Evolutionary conservation across 92 coral and sea anemone genomes (phyloP), one percentile per base, ranked within the genome.

Genomic region (Paramuricea clavata): DNA sequence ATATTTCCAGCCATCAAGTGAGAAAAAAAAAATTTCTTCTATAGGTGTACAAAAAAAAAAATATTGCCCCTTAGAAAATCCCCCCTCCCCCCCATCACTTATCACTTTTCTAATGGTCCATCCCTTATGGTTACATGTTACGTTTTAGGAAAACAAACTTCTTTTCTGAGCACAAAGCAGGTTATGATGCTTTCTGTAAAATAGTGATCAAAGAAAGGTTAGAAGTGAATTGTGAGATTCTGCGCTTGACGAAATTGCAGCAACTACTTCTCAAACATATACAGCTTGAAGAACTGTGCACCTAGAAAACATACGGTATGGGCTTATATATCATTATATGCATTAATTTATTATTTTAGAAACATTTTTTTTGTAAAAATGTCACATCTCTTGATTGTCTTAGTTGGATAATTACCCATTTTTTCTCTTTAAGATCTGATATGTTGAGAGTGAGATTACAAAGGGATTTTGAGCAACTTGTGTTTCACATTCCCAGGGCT

Each of bases 211-310:
- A 44, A 74, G 41, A 74, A 62, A 44, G 81, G 26, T 6, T 74
- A 49, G 57, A 74, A 49, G 33, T 44, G n/a, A 49, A 74, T 74
- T n/a, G 59, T 74, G 81, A 74, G 62, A 74, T 74, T 49, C 61
- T 74, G 62, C 81, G 64, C 81, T 74, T 74, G 62, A 22, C 19
- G 21, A 49, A 74, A 49, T 49, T 74, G 81, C 81, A 74, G 60
- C 81, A 74, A 54, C n/a, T 74, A 74, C 81, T 74, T 74, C 26
- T 74, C 10, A 74, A 62, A 74, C 81, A 74, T 49, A 74, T 74
- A 74, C 61, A 74, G 64, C 12, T 42, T 74, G 81, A 74, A 74
- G 80, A 74, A 74, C 62, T 27, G 64, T 44, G 25, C 36, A 74
- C 41, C 61, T 49, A 74, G 81, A 74, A 74, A 74, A 44, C 81